Conservation (phyloP, 2,797 vertebrate species). For the Enteromius fasciolatus region DNA sequence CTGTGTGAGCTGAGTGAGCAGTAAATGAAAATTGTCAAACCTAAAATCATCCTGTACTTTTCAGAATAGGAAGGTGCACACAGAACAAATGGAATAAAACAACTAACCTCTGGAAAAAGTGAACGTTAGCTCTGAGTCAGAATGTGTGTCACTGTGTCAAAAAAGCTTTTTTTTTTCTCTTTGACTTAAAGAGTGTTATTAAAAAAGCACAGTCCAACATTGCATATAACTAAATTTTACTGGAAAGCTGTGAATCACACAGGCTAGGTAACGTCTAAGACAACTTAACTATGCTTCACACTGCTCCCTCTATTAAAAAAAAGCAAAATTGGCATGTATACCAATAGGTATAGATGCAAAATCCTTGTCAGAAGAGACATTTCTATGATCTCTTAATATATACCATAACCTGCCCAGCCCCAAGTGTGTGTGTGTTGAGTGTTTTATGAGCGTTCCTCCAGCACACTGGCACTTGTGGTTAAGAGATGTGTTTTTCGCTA, state of each 20-base stretch:
- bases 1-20: background rate
- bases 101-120: background rate
- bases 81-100: background rate
- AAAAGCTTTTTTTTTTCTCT: background rate
- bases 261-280: background rate
- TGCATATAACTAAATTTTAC: background rate
- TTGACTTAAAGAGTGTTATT: background rate
- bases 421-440: background rate
- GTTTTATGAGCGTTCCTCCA: slow-evolving; percentile 39
- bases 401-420: background rate
- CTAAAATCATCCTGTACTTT: background rate
- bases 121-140: background rate
- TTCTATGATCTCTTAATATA: background rate
- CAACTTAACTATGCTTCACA: background rate
- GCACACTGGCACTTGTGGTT: slow-evolving; percentile 37
- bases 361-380: slow-evolving; percentile 5
- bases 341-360: background rate
- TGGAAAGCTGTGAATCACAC: background rate
- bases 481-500: slow-evolving; percentile 52
- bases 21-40: background rate
- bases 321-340: background rate
- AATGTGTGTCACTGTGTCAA: background rate
- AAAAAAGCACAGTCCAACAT: background rate
- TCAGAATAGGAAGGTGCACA: background rate
- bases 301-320: background rate